Conservation (phyloP, 2,888 invertebrate genomes). For the Gibbula magus region DNA sequence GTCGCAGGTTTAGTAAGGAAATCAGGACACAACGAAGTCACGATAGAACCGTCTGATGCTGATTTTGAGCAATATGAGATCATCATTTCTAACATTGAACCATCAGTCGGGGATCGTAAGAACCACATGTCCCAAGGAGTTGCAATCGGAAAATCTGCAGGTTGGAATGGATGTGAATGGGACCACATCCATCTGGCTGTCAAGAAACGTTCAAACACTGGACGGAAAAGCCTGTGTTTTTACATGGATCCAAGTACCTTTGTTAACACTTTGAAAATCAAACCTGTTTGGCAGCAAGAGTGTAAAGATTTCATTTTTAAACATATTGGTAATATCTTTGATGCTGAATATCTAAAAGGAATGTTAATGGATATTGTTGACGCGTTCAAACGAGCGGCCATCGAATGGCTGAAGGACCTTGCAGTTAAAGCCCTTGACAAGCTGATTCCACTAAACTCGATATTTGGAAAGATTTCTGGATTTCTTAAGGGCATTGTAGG, state of each 20-base stretch:
- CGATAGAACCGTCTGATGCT: slow-evolving; percentile 41
- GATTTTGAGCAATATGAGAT: slow-evolving; percentile 48
- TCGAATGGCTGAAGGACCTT: neutral
- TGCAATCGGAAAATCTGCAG: slow-evolving; percentile 30
- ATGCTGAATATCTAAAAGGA: slow-evolving; percentile 28
- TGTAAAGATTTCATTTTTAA: slow-evolving; percentile 52
- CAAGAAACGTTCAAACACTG: slow-evolving; percentile 20
- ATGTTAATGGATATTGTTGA: slow-evolving; percentile 26
- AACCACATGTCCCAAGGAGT: slow-evolving; percentile 20
- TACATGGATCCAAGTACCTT: slow-evolving; percentile 57
- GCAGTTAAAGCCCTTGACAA: slow-evolving; percentile 4
- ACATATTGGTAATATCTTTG: slow-evolving; percentile 40
- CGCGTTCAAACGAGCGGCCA: slow-evolving; percentile 19
- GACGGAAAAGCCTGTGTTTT: slow-evolving; percentile 30
- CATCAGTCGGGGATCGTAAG: neutral
- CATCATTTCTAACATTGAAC: slow-evolving; percentile 49
- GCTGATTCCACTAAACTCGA: neutral
- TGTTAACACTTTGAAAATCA: slow-evolving; percentile 47
- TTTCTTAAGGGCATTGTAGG: neutral
- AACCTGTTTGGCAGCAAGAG: slow-evolving; percentile 51
- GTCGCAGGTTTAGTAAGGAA: slow-evolving; percentile 35
- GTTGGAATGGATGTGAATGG: slow-evolving; percentile 30
- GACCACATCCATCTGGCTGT: slow-evolving; percentile 53
- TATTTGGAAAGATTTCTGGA: neutral
- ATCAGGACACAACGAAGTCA: slow-evolving; percentile 25